Conservation (phyloP, 2,797 vertebrate genomes). For the Protosalanx chinensis region DNA sequence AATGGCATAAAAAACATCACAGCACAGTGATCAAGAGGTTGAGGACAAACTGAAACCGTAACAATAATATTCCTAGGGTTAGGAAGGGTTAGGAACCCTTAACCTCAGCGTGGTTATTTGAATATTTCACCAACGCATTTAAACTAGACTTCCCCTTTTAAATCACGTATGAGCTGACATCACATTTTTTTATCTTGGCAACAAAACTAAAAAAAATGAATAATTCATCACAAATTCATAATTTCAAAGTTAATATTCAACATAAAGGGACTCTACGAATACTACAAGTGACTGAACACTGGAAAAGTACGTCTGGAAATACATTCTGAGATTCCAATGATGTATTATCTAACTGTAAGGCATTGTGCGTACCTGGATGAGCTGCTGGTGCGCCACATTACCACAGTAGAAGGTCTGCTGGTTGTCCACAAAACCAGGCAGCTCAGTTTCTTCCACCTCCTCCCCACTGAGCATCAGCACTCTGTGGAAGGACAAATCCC, state of each 20-base stretch:
- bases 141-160: constrained; percentile 15
- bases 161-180: constrained; percentile 48
- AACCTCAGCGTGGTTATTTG: not conserved
- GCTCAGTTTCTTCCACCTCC: constrained; percentile 96
- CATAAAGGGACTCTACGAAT: constrained; percentile 19
- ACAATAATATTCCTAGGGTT: no score
- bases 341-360: not conserved
- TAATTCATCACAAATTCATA: not conserved
- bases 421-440: constrained; percentile 95
- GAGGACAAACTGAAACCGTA: no score
- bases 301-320: not conserved
- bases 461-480: constrained; percentile 96
- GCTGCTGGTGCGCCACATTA: constrained; percentile 92
- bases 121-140: not conserved
- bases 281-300: not conserved
- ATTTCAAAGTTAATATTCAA: not conserved
- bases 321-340: not conserved
- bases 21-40: no score
- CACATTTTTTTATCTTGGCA: constrained; percentile 36
- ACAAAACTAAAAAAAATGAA: constrained; percentile 21
- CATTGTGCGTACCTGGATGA: constrained; percentile 83
- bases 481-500: constrained; percentile 57
- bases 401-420: constrained; percentile 99
- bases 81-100: not conserved
- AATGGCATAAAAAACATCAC: no score